A percentile compares a stretch with the other conserved stretches of the same genome.
These are phyloP conservation scores for Pteria penguin DNA, from an alignment of 2,888 invertebrate genomes.

Conservation along the genomic window DNA sequence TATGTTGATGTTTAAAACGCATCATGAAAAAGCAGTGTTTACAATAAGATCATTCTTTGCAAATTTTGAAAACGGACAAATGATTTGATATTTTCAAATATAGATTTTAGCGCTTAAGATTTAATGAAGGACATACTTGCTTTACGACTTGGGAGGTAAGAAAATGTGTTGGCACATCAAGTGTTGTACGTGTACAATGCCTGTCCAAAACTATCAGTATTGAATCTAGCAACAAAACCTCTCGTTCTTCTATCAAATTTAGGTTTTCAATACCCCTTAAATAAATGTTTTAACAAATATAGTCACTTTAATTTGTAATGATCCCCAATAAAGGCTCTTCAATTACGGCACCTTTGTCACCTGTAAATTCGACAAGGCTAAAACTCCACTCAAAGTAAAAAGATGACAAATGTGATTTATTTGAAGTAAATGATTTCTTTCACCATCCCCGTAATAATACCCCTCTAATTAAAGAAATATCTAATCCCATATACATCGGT, in stretches of 20 bases:
- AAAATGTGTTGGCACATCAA: constrained; percentile 1
- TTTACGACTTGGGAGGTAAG: constrained; percentile 31
- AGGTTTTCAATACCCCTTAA: background rate
- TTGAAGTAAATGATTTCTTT: background rate
- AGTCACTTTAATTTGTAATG: background rate
- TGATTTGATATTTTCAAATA: background rate
- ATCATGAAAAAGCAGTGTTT: background rate
- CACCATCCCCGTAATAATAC: background rate
- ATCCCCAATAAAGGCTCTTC: background rate
- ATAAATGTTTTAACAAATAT: background rate
- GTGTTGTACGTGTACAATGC: background rate
- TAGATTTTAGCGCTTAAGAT: background rate
- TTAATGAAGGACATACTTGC: background rate
- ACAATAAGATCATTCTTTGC: background rate
- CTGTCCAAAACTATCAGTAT: background rate
- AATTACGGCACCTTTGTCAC: background rate
- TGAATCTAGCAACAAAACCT: background rate
- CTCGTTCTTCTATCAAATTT: background rate
- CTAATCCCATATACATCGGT: background rate
- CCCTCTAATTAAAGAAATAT: background rate
- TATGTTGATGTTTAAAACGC: background rate
- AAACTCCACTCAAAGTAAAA: background rate
- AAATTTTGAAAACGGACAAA: constrained; percentile 10
- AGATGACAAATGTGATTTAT: background rate
- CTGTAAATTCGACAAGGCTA: background rate